Evolutionary conservation across 2,888 invertebrate species (phyloP), one percentile per base, ranked within the genome.

Genomic region (Drosophila kambysellisi): DNA sequence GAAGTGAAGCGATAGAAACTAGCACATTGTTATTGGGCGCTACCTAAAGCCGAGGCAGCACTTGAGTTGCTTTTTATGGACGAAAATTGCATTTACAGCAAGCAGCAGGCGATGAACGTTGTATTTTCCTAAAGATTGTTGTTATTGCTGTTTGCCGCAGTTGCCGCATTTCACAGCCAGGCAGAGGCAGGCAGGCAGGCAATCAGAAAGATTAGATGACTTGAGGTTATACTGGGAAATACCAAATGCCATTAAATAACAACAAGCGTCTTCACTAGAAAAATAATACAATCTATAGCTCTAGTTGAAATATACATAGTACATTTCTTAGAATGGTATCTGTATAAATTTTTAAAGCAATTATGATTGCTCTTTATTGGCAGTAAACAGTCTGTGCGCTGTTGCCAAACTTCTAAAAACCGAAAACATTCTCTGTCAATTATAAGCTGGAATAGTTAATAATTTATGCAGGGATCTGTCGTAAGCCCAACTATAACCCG

Each of bases 41-140:
- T 77, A 79, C 79, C 75, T 79, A 75, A 69, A 64, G 66, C 50
- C 54, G 37, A 17, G 62, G 29, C 39, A 56, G 53, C 72, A 79
- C 79, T 79, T 72, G 57, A 72, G 58, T 52, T 61, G 29, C 54
- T 70, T 75, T 75, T 78, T 69, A 75, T 70, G 57, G 54, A 58
- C 33, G 25, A 58, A 72, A 79, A 72, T 63, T 74, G 78, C 70
- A 70, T 68, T 70, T 63, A 57, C 61, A 61, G 51, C 52, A 39
- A 46, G 68, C 46, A 52, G 50, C 46, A 52, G 50, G 67, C 41
- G 63, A 35, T 41, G 35, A 57, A n/a, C 54, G 53, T 35, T 50
- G 11, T 29, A 41, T 33, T 60, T 70, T 41, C 54, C 32, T 57
- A 17, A 12, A 30, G 56, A 63, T 56, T 59, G 29, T 30, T 37